Evolutionary conservation across 2,888 invertebrate species (phyloP).

Genomic region (Plusia festucae): DNA sequence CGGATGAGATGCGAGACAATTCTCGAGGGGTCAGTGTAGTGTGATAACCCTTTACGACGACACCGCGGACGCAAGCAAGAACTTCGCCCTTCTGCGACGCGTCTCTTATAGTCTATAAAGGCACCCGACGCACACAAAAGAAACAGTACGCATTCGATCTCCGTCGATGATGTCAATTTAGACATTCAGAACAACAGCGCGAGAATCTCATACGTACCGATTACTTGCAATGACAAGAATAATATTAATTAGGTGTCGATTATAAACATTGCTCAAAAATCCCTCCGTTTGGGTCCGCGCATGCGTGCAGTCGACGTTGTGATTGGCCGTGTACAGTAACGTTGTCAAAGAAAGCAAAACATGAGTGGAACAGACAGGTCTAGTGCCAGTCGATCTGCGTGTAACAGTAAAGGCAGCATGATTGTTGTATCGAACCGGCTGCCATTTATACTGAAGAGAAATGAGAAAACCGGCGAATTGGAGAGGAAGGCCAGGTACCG

Average conservation of each 20-base stretch:
- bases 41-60: constrained; percentile 78
- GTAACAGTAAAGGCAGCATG: constrained; percentile 92
- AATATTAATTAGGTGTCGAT: constrained; percentile 68
- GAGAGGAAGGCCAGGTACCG: constrained; percentile 95
- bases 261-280: constrained; percentile 69
- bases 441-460: constrained; percentile 95
- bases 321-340: constrained; percentile 80
- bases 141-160: constrained; percentile 84
- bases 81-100: constrained; percentile 82
- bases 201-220: constrained; percentile 48
- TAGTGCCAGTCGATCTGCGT: constrained; percentile 78
- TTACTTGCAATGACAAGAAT: constrained; percentile 73
- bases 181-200: constrained; percentile 66
- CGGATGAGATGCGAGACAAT: constrained; percentile 68
- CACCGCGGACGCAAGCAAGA: constrained; percentile 71
- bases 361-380: constrained; percentile 76
- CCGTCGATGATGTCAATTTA: constrained; percentile 82
- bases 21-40: constrained; percentile 70
- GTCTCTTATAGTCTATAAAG: constrained; percentile 84
- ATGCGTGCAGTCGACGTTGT: constrained; percentile 78
- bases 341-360: constrained; percentile 70
- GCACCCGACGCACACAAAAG: constrained; percentile 77
- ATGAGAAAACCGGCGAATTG: constrained; percentile 92
- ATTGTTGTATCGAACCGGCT: constrained; percentile 97
- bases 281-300: constrained; percentile 77